phyloP scores from a whole-genome alignment of 2,797 vertebrate genomes.

The Lepilemur ruficaudatus region DNA sequence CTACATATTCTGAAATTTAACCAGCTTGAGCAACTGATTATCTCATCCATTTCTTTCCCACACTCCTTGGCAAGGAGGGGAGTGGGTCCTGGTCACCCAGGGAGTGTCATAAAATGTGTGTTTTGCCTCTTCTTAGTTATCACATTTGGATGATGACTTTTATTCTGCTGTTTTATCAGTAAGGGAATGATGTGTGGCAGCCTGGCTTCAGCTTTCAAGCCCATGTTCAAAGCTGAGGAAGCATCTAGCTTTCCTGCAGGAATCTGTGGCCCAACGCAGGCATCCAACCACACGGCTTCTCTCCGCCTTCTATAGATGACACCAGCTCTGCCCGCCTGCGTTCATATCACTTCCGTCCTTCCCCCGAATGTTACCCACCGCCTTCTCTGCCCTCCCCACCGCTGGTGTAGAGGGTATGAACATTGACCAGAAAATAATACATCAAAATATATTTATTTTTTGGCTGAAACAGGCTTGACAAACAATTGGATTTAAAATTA shows the following conservation, averaged over 20 bases:
- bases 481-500: background rate
- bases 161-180: background rate
- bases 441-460: background rate
- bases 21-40: background rate
- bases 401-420: background rate
- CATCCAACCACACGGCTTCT: background rate
- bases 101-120: background rate
- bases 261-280: background rate
- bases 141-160: background rate
- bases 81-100: background rate
- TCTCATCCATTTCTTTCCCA: background rate
- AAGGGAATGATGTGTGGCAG: no score
- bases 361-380: background rate
- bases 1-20: background rate
- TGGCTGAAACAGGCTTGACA: background rate
- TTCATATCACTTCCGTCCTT: background rate
- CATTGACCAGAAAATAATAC: background rate
- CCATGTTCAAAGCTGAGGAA: background rate
- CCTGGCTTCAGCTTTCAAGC: background rate
- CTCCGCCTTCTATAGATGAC: background rate
- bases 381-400: background rate
- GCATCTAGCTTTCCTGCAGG: background rate
- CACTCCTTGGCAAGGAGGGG: background rate
- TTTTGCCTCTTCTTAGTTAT: background rate
- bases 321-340: background rate